Conservation (phyloP, 2,113 vertebrate genomes). For the Numenius arquata region DNA sequence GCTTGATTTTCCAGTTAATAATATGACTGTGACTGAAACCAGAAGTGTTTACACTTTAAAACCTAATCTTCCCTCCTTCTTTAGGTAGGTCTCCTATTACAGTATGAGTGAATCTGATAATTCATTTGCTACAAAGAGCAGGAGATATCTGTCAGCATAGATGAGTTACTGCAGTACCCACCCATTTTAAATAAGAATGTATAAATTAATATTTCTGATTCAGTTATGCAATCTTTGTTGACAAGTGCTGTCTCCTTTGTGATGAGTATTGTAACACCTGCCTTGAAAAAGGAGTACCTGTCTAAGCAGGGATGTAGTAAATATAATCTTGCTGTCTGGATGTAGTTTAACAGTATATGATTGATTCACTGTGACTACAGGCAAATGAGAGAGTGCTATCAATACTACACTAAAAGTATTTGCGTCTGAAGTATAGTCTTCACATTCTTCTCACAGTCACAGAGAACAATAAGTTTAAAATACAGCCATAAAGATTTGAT, state of each 20-base stretch:
- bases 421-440: background rate
- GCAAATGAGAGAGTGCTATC: background rate
- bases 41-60: background rate
- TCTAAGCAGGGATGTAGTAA: background rate
- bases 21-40: background rate
- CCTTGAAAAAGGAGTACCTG: background rate
- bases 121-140: background rate
- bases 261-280: background rate
- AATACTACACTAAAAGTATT: background rate
- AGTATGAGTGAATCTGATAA: background rate
- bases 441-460: background rate
- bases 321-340: background rate
- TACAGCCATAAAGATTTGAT: background rate
- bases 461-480: background rate
- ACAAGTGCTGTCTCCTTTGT: background rate
- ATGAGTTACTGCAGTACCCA: background rate
- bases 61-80: background rate
- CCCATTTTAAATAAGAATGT: background rate
- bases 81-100: background rate
- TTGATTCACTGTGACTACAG: background rate
- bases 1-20: constrained; percentile 8
- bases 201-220: background rate
- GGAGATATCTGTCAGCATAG: background rate
- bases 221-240: background rate
- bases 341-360: background rate